Evolutionary conservation across 2,888 invertebrate genomes (phyloP).

Genomic region (Parelbella ahira): DNA sequence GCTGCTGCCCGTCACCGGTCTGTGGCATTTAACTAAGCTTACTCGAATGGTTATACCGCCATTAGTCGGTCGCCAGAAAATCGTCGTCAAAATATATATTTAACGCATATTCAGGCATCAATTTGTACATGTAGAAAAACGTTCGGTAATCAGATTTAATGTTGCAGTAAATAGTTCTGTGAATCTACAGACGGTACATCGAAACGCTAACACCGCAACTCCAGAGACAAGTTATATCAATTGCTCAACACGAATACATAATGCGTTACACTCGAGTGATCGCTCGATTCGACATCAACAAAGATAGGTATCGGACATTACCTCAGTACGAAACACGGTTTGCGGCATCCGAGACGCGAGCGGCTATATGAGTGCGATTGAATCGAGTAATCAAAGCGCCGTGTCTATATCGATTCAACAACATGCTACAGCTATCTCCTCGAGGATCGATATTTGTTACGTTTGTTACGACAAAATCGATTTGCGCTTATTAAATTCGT

Average conservation of each 20-base stretch:
- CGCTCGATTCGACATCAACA: slow-evolving; percentile 61
- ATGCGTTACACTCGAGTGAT: slow-evolving; percentile 62
- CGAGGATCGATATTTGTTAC: slow-evolving; percentile 74
- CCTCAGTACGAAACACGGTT: slow-evolving; percentile 57
- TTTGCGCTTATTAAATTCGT: slow-evolving; percentile 36
- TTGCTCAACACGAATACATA: slow-evolving; percentile 69
- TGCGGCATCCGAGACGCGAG: slow-evolving; percentile 46
- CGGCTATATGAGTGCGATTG: slow-evolving; percentile 62
- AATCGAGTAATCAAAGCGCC: slow-evolving; percentile 76
- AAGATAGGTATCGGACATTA: slow-evolving; percentile 72
- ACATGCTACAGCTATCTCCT: slow-evolving; percentile 65
- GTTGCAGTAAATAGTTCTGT: slow-evolving; percentile 16
- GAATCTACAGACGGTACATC: slow-evolving; percentile 27
- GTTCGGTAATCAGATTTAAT: slow-evolving; percentile 14
- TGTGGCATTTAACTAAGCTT: too few species aligned
- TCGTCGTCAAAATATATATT: too few species aligned
- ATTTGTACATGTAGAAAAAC: slow-evolving; percentile 12
- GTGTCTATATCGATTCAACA: slow-evolving; percentile 75
- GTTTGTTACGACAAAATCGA: slow-evolving; percentile 54
- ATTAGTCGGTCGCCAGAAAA: too few species aligned
- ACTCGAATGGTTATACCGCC: too few species aligned
- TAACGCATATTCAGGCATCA: too few species aligned
- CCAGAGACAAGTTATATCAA: slow-evolving; percentile 62
- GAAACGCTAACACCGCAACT: slow-evolving; percentile 31
- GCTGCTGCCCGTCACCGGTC: too few species aligned